phyloP scores from a whole-genome alignment of 2,113 vertebrate genomes.

The Poeciliopsis occidentalis region DNA sequence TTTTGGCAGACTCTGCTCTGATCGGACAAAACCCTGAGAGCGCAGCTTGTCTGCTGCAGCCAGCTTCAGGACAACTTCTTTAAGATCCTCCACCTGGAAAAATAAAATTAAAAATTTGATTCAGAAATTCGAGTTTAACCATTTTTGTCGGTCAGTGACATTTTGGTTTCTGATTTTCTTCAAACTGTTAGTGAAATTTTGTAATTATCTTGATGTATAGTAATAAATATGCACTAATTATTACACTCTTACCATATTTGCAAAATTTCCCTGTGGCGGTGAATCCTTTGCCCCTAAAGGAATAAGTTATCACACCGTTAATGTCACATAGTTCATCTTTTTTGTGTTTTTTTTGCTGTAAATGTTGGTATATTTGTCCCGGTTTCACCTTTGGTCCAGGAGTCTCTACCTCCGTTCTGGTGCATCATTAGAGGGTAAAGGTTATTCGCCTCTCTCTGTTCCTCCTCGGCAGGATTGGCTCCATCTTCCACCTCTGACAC shows the following conservation, averaged over 20 bases:
- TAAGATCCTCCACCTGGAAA: slow-evolving; percentile 76
- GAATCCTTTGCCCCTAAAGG: slow-evolving; percentile 69
- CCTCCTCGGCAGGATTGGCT: slow-evolving; percentile 53
- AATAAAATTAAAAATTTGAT: background rate
- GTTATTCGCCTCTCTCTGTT: slow-evolving; percentile 69
- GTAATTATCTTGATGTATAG: background rate
- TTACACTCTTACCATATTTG: slow-evolving; percentile 69
- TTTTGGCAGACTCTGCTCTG: slow-evolving; percentile 77
- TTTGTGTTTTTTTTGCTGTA: background rate
- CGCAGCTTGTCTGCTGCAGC: slow-evolving; percentile 76
- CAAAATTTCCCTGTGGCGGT: slow-evolving; percentile 65
- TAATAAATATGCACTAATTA: no score
- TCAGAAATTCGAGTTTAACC: background rate
- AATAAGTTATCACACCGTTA: background rate
- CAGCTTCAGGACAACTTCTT: slow-evolving; percentile 76
- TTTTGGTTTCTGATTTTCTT: background rate
- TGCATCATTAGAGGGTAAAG: slow-evolving; percentile 72
- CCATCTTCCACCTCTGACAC: slow-evolving; percentile 74
- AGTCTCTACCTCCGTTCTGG: slow-evolving; percentile 59
- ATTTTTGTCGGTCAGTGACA: background rate
- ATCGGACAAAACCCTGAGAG: slow-evolving; percentile 74
- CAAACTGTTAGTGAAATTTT: background rate
- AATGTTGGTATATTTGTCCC: background rate
- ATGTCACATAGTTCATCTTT: background rate
- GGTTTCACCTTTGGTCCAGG: slow-evolving; percentile 64